Evolutionary conservation across 2,888 invertebrate genomes (phyloP).

Genomic region (Rhorus exstirpatorius): DNA sequence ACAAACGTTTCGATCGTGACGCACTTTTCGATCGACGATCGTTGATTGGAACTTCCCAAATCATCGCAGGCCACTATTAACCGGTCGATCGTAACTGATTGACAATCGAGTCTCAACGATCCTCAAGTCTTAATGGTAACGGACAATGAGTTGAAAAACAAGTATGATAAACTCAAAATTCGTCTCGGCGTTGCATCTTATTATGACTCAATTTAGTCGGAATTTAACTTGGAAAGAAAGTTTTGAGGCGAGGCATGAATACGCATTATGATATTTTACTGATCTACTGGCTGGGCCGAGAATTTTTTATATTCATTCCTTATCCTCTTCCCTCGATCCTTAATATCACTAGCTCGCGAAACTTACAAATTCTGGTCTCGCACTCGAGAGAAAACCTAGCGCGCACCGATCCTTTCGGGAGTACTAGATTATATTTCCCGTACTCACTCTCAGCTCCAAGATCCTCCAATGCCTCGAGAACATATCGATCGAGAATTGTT

Average conservation of each 20-base stretch:
- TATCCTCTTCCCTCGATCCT: too few relatives aligned
- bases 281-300: too few relatives aligned
- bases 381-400: conserved; percentile 36
- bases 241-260: too few relatives aligned
- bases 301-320: conserved; percentile 2
- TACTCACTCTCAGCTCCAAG: conserved; percentile 25
- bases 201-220: too few relatives aligned
- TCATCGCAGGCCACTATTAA: neutral
- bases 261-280: too few relatives aligned
- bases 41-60: neutral
- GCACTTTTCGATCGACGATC: neutral
- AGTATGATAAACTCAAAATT: too few relatives aligned
- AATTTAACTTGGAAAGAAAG: too few relatives aligned
- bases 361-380: conserved; percentile 62
- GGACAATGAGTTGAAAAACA: too few relatives aligned
- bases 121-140: too few relatives aligned
- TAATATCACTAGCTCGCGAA: conserved; percentile 27
- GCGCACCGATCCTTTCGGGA: conserved; percentile 24
- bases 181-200: too few relatives aligned
- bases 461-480: conserved; percentile 6
- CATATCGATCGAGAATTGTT: conserved; percentile 51
- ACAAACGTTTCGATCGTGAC: neutral
- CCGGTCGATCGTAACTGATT: too few relatives aligned
- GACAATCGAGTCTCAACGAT: too few relatives aligned
- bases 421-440: conserved; percentile 57